Base-by-base conservation (phyloP, 2,113 vertebrate species). In the Illadopsis cleaveri region DNA sequence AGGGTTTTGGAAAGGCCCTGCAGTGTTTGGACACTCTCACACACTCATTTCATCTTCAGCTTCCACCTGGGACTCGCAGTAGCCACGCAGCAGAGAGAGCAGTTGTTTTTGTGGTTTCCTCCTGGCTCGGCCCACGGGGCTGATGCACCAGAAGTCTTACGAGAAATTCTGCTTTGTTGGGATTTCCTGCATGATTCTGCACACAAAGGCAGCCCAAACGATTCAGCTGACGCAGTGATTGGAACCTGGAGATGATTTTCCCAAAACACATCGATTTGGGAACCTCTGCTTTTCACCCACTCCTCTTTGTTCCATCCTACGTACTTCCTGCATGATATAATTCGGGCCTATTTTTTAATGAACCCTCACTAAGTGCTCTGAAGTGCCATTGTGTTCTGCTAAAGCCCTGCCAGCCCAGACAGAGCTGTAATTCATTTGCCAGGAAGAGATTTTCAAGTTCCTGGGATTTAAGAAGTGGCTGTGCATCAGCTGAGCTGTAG, bases 51-150 rank as follows among this genome's bases (percentile, higher is more conserved):
- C 62, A 86, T 83, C 72, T 19, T 18, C 53, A 79, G 75, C 80
- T 84, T n/a, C 94, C 95, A 97, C 95, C 94, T 96, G 96, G 94
- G 92, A 68, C 57, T 82, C 30, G 48, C 86, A 92, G 92, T 88
- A 92, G 92, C 92, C 6, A 8, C 40, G 61, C 44, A 83, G 82
- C 57, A 51, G 48, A 62, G 60, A 83, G 80, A 79, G 65, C 82
- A 68, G 68, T 96, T 97, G 92, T 95, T 96, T 83, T 65, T 92
- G 95, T 93, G 94, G 94, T 95, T 95, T 96, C 71, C 89, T 89
- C n/a, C 88, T 96, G 96, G 96, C 96, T 95, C 3, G 0, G 48
- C 38, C 44, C 40, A 3, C 42, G 37, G 76, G 72, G 75, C 79
- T 86, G 94, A 97, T 96, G 93, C 95, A 96, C 93, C 94, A 94